phyloP scores from a whole-genome alignment of 2,797 vertebrate genomes.

The Microtus agrestis region DNA sequence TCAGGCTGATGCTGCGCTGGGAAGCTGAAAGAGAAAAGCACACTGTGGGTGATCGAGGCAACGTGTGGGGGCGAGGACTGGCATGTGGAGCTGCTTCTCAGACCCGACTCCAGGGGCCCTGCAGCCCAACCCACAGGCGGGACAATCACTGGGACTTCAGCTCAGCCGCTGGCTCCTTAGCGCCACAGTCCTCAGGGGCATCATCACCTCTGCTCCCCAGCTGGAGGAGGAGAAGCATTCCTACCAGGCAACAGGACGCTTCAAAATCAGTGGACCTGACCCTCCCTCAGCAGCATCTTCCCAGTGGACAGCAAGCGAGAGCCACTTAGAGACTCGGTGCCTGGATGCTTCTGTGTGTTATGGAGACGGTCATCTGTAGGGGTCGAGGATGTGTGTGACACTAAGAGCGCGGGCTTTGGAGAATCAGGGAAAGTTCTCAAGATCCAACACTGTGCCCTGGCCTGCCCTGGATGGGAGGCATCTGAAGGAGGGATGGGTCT shows the following conservation, averaged over 20 bases:
- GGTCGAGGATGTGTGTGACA: not conserved
- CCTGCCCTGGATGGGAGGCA: not conserved
- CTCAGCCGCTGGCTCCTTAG: not conserved
- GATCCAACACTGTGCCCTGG: not conserved
- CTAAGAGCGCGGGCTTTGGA: fast-evolving
- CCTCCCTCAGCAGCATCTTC: not conserved
- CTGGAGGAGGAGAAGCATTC: not conserved
- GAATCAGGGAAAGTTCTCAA: not conserved
- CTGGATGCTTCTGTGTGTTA: not conserved
- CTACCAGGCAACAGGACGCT: not conserved
- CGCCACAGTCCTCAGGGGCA: not conserved
- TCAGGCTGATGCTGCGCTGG: conserved; percentile 96
- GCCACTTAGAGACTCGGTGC: not conserved
- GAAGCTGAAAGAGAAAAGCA: conserved; percentile 89
- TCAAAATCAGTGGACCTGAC: conserved; percentile 23
- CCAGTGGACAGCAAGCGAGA: not conserved
- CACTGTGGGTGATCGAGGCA: not conserved
- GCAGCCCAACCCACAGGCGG: not conserved
- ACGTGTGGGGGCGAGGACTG: too few species aligned
- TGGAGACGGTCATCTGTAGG: not conserved
- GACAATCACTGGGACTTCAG: conserved; percentile 16
- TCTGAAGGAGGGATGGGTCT: not conserved
- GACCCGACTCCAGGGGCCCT: not conserved
- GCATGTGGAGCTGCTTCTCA: too few species aligned
- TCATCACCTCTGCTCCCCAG: not conserved